These are phyloP conservation scores for Corythaeola cristata DNA, from an alignment of 2,113 vertebrate species.

Conservation along the genomic window DNA sequence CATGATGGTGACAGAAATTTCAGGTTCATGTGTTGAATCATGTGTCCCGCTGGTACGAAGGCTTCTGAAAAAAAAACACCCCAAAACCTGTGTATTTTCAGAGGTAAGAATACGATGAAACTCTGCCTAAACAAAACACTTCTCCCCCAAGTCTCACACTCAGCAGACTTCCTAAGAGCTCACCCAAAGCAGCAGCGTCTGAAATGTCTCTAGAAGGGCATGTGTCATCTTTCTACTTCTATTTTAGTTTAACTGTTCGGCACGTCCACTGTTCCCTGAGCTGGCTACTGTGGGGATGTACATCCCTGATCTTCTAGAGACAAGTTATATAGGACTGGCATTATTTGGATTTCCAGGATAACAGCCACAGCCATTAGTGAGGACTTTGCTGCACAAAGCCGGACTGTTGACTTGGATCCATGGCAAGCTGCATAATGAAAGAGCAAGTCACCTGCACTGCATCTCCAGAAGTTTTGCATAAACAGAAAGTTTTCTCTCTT, in stretches of 20 bases:
- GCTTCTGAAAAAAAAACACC: not conserved
- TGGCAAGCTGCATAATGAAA: not conserved
- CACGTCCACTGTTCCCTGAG: not conserved
- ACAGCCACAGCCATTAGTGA: not conserved
- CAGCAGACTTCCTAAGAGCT: not conserved
- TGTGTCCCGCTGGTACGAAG: accelerated
- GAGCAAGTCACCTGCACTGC: not conserved
- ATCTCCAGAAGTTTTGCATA: not conserved
- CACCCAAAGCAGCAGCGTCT: not conserved
- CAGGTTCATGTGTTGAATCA: not conserved
- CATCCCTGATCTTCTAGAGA: not conserved
- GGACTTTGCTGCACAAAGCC: not conserved
- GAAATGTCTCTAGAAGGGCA: not conserved
- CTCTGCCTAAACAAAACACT: not conserved
- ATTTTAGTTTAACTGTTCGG: not conserved
- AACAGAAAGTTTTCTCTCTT: not conserved
- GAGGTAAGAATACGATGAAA: not conserved
- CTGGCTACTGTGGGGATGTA: not conserved
- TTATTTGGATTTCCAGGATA: not conserved
- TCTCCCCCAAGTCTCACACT: accelerated
- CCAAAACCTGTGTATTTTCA: not conserved
- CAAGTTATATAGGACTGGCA: not conserved
- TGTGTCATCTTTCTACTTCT: not conserved
- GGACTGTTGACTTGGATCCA: not conserved
- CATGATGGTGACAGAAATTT: not conserved